Percentiles rank a stretch among this genome's conserved stretches.
Evolutionary conservation across 2,888 invertebrate genomes (phyloP).

Genomic region (Artemia sp.): DNA sequence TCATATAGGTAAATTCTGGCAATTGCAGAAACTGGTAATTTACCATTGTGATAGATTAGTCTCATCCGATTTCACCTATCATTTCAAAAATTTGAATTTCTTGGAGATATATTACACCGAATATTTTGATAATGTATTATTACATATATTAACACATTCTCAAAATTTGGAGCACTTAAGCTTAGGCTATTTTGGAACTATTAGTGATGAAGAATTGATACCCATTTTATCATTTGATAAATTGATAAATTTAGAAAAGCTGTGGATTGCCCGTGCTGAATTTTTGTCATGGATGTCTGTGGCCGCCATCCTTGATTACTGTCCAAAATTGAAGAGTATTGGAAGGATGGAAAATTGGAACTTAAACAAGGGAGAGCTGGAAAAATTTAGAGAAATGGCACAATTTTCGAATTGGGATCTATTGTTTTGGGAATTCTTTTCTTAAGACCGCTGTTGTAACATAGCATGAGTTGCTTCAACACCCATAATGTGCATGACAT

Average conservation of each 20-base stretch:
- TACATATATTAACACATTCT: neutral
- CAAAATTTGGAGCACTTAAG: slow-evolving; percentile 1
- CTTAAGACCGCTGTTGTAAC: too few species aligned
- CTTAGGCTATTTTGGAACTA: neutral
- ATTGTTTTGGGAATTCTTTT: neutral
- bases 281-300: neutral
- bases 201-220: slow-evolving; percentile 11
- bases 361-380: neutral
- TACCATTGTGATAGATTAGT: neutral
- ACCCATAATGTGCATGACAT: too few species aligned
- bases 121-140: neutral
- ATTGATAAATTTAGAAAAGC: neutral
- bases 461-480: too few species aligned
- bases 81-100: neutral
- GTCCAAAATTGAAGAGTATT: neutral
- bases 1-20: neutral
- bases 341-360: neutral
- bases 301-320: neutral
- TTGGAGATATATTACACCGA: neutral
- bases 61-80: neutral
- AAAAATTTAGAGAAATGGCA: neutral
- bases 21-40: neutral
- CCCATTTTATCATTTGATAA: neutral
- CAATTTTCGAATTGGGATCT: neutral
- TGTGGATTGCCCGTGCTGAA: neutral